Conservation (phyloP, 2,888 invertebrate genomes). For the Hyalella azteca region DNA sequence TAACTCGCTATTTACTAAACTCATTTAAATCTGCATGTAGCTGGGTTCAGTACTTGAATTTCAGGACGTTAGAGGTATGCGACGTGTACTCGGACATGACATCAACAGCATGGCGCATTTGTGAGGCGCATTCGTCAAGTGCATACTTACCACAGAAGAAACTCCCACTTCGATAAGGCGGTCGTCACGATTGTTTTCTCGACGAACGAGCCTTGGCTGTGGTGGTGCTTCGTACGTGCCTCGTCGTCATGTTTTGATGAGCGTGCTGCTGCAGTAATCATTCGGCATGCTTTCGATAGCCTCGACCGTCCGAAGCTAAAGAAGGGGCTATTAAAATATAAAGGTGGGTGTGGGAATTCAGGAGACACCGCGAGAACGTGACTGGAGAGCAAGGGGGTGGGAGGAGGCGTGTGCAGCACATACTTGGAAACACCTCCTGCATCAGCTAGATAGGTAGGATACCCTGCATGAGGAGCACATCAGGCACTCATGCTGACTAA, state of each 20-base stretch:
- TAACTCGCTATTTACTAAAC: conserved; percentile 5
- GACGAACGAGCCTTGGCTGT: conserved; percentile 18
- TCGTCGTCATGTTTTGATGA: conserved; percentile 36
- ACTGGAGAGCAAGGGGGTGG: conserved; percentile 22
- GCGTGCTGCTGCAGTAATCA: conserved; percentile 36
- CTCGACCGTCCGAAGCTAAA: conserved; percentile 34
- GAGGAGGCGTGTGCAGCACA: conserved; percentile 19
- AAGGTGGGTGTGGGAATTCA: conserved; percentile 35
- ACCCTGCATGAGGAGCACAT: conserved; percentile 2
- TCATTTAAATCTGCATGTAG: conserved; percentile 34
- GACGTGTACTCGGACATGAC: conserved; percentile 27
- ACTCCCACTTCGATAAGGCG: conserved; percentile 37
- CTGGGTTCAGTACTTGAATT: conserved; percentile 14
- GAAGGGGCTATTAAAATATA: conserved; percentile 37
- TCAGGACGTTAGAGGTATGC: conserved; percentile 25
- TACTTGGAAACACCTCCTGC: conserved; percentile 36
- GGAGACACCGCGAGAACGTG: conserved; percentile 31
- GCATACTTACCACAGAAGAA: conserved; percentile 32
- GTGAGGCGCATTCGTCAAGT: conserved; percentile 34
- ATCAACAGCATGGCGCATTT: conserved; percentile 7
- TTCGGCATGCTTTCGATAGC: conserved; percentile 37
- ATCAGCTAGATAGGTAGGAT: no score
- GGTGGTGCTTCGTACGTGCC: conserved; percentile 33
- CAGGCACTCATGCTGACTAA: conserved; percentile 29
- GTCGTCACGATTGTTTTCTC: conserved; percentile 36